phyloP scores from a whole-genome alignment of 2,113 vertebrate genomes.

The Leucosticte australis region DNA sequence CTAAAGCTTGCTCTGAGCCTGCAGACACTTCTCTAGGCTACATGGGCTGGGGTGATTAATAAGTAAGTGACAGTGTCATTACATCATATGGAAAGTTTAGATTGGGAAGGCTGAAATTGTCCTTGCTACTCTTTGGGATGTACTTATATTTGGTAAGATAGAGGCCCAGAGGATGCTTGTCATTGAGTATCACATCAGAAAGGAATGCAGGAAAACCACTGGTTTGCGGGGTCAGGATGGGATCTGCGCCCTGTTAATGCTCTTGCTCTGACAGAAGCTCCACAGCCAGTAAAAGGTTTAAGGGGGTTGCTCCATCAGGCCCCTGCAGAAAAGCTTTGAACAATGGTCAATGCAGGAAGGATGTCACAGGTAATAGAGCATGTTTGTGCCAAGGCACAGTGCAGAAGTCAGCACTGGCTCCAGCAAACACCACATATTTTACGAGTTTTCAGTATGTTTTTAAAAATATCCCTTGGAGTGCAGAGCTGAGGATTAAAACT shows the following conservation, averaged over 20 bases:
- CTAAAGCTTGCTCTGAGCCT: not conserved
- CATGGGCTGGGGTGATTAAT: accelerated
- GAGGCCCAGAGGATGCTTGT: not conserved
- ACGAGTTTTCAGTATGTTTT: not conserved
- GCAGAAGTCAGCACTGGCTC: not conserved
- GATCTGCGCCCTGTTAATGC: not conserved
- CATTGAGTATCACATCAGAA: not conserved
- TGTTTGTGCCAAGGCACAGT: not conserved
- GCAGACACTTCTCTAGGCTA: not conserved
- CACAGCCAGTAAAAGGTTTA: not conserved
- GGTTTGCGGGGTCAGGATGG: not conserved
- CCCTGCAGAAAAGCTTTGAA: not conserved
- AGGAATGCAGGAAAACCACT: not conserved
- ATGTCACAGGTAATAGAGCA: not conserved
- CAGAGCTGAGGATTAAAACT: not conserved
- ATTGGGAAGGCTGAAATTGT: not conserved
- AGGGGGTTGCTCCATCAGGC: not conserved
- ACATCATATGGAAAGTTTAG: not conserved
- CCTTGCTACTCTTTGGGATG: not conserved
- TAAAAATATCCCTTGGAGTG: not conserved
- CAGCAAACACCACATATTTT: not conserved
- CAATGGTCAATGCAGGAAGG: not conserved
- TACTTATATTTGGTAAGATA: not conserved
- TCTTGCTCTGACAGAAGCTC: not conserved
- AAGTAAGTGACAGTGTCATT: not conserved